Conservation (phyloP, 2,113 vertebrate species). For the Bagarius yarrelli region DNA sequence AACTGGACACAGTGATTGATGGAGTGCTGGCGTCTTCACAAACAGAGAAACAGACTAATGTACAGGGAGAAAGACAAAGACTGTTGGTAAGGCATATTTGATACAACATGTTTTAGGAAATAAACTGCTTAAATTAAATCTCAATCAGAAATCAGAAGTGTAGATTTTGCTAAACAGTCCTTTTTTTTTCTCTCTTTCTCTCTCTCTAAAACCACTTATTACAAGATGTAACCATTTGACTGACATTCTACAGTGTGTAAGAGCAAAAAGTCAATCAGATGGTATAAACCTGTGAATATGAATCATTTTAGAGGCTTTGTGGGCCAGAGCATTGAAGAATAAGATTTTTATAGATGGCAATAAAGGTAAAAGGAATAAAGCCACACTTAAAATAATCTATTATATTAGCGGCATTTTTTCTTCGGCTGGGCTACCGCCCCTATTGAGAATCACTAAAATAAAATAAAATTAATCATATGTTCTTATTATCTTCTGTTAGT, state of each 20-base stretch:
- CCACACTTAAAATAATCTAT: no score
- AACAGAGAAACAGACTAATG: conserved; percentile 28
- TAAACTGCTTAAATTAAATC: background rate
- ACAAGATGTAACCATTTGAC: background rate
- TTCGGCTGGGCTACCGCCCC: no score
- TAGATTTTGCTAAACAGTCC: background rate
- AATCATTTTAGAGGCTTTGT: background rate
- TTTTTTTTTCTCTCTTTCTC: background rate
- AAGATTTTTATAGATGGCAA: no score
- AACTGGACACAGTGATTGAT: conserved; percentile 86
- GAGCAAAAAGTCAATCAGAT: background rate
- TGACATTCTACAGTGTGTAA: background rate
- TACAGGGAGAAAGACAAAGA: conserved; percentile 6
- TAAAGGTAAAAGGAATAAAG: no score
- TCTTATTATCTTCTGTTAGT: background rate
- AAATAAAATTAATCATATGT: background rate
- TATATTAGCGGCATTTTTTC: no score
- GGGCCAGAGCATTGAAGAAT: background rate
- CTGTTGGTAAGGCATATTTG: background rate
- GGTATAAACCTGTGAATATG: background rate
- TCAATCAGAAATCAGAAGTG: background rate
- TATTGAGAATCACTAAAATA: no score
- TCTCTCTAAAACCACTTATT: no score
- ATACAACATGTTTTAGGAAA: background rate
- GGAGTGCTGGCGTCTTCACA: conserved; percentile 82